A percentile compares a stretch with the other conserved stretches of the same genome.
These are phyloP conservation scores for Gymnoscopelus braueri DNA, from an alignment of 2,797 vertebrate genomes.

Conservation along the genomic window DNA sequence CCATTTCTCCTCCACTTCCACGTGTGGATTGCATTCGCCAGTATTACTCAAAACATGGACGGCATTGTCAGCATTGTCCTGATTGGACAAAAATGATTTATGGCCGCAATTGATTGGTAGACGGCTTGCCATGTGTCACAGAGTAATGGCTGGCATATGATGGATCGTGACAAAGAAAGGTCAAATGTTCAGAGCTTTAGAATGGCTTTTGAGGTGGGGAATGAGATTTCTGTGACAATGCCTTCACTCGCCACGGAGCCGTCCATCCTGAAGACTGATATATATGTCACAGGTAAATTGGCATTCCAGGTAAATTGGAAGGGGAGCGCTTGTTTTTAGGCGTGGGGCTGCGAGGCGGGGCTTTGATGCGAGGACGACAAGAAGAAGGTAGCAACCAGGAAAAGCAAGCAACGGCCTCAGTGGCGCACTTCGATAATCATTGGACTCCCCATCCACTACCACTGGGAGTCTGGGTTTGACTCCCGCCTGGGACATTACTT, in stretches of 20 bases:
- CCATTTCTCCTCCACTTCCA: not conserved
- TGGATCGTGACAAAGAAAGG: conserved; percentile 55
- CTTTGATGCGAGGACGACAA: no score
- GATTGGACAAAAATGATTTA: conserved; percentile 53
- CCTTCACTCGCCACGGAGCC: not conserved
- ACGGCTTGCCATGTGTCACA: conserved; percentile 47
- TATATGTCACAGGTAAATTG: no score
- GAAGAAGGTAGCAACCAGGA: no score
- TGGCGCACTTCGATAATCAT: no score
- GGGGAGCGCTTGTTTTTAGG: no score
- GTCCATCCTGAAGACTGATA: not conserved
- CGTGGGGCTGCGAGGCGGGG: no score
- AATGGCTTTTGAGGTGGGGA: conserved; percentile 38
- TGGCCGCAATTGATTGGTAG: conserved; percentile 46
- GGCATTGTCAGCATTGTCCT: conserved; percentile 35
- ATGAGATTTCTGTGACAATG: not conserved
- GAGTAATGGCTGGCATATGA: conserved; percentile 62
- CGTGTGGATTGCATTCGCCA: conserved; percentile 32
- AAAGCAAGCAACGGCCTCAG: no score
- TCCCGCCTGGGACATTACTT: no score
- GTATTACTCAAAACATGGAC: conserved; percentile 14
- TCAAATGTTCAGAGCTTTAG: conserved; percentile 42
- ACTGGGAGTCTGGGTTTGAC: no score
- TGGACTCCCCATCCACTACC: no score
- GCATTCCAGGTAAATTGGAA: no score